Base-by-base conservation (phyloP, 2,888 invertebrate species). In the Altica lythri region DNA sequence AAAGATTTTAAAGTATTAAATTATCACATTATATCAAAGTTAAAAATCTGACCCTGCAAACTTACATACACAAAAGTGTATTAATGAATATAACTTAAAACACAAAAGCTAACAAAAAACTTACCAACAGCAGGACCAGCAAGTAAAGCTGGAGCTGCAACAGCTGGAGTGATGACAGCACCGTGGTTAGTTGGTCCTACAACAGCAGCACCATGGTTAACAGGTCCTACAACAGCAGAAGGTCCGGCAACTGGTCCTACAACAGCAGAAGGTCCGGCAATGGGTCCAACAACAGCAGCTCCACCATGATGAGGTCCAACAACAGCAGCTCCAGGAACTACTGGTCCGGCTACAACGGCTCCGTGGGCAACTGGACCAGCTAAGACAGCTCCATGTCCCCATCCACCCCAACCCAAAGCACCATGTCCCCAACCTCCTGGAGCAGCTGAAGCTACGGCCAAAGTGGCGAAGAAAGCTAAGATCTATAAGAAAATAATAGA, bases 381-480 rank as follows among this genome's bases (percentile, higher is more conserved):
- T 4, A 59, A 18, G n/a, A 55, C 17, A 10, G 49, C 57, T 53
- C 45, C 51, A 18, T 37, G 42, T 17, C 55, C 53, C 42, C 45
- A 45, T 5, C 30, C 16, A 14, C 46, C 40, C 17, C 50, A 27
- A 18, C 43, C 22, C 5, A 35, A 35, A 19, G 40, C 25, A 12
- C 45, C 49, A 14, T 19, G 22, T 16, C 55, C 54, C 44, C 44
- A 47, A 17, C 40, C n/a, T 5, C 30, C 40, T 4, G 65, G 61
- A 22, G 62, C 61, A 10, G 62, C 65, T 44, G 48, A 44, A 32
- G 61, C 57, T 34, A 57, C 59, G 27, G 63, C 66, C 57, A 65
- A 53, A 27, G 56, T 49, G 48, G 63, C 63, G 50, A 64, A 57
- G 30, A 55, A 27, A 6, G 59, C 53, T 10, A 56, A 12, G 29